Percentiles rank a stretch among this genome's conserved stretches.
These are phyloP conservation scores for Eciton burchellii DNA, from an alignment of 1,140 invertebrate species.

Conservation along the genomic window DNA sequence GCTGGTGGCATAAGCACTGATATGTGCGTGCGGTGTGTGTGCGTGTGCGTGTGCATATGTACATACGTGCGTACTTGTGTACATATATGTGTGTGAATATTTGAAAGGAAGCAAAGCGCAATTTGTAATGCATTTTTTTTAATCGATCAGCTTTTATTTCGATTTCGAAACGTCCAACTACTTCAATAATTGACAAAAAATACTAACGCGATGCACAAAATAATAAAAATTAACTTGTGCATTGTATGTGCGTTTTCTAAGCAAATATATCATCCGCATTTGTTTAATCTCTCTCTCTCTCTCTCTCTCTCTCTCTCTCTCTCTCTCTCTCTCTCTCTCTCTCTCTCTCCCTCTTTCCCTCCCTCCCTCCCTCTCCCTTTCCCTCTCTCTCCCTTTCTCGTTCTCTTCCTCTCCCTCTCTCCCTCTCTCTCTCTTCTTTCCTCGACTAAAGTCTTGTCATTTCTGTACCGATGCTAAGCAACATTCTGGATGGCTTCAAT, in stretches of 20 bases:
- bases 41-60: no score
- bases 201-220: not conserved
- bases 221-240: not conserved
- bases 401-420: no score
- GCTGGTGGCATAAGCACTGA: not conserved
- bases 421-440: no score
- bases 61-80: no score
- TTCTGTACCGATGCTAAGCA: not conserved
- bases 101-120: conserved; percentile 22
- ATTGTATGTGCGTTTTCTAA: not conserved
- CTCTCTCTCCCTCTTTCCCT: no score
- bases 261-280: no score
- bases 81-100: not conserved
- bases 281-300: no score
- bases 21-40: not conserved
- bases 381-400: no score
- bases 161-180: conserved; percentile 19
- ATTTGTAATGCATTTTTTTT: conserved; percentile 50
- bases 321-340: no score
- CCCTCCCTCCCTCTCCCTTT: no score
- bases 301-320: no score
- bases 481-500: conserved; percentile 10
- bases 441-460: conserved; percentile 16
- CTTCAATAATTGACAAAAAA: conserved; percentile 4
- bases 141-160: conserved; percentile 17